A percentile compares a stretch with the other conserved stretches of the same genome.
Conservation (phyloP, 2,888 invertebrate genomes). For the Sesia bembeciformis region DNA sequence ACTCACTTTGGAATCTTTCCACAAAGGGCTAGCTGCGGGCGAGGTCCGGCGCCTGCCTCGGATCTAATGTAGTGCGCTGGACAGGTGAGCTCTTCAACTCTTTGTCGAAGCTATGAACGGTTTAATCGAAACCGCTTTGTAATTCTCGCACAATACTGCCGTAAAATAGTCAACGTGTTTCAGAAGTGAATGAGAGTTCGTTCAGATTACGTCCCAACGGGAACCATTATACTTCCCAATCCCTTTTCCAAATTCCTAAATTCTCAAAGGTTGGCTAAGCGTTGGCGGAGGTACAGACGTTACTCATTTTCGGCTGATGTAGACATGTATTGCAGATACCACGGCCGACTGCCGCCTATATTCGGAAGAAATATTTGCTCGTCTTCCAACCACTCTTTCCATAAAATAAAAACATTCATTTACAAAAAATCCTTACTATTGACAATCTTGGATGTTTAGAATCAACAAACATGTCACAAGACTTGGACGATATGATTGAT, state of each 20-base stretch:
- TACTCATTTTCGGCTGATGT: too few relatives aligned
- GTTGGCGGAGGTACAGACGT: too few relatives aligned
- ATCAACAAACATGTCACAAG: constrained; percentile 3
- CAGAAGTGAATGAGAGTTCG: neutral
- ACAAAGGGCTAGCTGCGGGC: constrained; percentile 64
- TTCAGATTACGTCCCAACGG: neutral
- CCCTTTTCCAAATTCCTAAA: too few relatives aligned
- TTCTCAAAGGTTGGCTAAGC: too few relatives aligned
- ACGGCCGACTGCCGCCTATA: too few relatives aligned
- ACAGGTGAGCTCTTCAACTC: constrained; percentile 51
- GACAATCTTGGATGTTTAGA: too few relatives aligned
- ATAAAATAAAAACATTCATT: too few relatives aligned
- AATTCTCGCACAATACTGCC: neutral
- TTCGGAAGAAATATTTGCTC: too few relatives aligned
- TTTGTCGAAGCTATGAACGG: constrained; percentile 21
- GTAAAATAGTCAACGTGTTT: neutral
- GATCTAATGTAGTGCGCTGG: constrained; percentile 38
- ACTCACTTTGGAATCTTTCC: constrained; percentile 51
- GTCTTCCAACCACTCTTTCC: too few relatives aligned
- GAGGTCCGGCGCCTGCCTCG: constrained; percentile 34
- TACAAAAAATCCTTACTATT: too few relatives aligned
- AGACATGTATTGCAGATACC: too few relatives aligned
- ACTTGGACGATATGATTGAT: constrained; percentile 50
- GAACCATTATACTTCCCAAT: too few relatives aligned
- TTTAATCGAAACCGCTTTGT: neutral